Percentiles rank a stretch among this genome's conserved stretches.
phyloP scores from a whole-genome alignment of 2,888 invertebrate genomes.

The Caenorhabditis sinica region DNA sequence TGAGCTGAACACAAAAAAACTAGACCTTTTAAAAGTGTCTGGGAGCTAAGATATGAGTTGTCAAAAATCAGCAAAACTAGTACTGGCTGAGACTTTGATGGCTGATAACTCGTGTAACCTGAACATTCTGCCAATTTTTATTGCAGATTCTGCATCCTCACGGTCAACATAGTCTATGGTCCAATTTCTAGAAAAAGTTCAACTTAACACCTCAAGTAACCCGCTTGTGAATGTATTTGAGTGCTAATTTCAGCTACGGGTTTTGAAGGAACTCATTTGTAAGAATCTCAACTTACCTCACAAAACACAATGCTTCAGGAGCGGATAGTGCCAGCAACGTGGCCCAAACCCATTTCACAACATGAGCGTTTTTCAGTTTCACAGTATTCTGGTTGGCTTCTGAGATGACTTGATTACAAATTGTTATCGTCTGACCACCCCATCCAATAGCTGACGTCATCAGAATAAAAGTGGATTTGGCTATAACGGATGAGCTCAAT shows the following conservation, averaged over 20 bases:
- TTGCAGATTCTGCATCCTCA: no score
- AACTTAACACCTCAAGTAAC: no score
- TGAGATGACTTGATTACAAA: constrained; percentile 81
- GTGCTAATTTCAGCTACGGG: background rate
- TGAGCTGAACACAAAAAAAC: no score
- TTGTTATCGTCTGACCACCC: constrained; percentile 81
- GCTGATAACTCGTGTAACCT: no score
- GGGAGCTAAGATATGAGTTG: no score
- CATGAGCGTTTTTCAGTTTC: constrained; percentile 78
- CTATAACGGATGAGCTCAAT: constrained; percentile 77
- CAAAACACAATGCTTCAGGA: constrained; percentile 84
- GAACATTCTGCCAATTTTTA: no score
- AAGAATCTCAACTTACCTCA: constrained; percentile 51
- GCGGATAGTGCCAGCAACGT: constrained; percentile 84
- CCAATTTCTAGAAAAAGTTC: no score
- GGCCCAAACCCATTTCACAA: constrained; percentile 85
- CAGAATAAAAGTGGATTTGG: constrained; percentile 82
- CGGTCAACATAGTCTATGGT: no score
- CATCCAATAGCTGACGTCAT: constrained; percentile 83
- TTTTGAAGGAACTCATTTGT: background rate
- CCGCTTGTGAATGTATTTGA: no score
- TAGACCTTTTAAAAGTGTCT: no score
- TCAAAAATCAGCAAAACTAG: no score
- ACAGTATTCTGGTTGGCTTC: constrained; percentile 80
- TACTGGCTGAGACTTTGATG: no score